Evolutionary conservation across 2,888 invertebrate genomes (phyloP), one percentile per base, ranked within the genome.

Genomic region (Ommatoiulus sabulosus): DNA sequence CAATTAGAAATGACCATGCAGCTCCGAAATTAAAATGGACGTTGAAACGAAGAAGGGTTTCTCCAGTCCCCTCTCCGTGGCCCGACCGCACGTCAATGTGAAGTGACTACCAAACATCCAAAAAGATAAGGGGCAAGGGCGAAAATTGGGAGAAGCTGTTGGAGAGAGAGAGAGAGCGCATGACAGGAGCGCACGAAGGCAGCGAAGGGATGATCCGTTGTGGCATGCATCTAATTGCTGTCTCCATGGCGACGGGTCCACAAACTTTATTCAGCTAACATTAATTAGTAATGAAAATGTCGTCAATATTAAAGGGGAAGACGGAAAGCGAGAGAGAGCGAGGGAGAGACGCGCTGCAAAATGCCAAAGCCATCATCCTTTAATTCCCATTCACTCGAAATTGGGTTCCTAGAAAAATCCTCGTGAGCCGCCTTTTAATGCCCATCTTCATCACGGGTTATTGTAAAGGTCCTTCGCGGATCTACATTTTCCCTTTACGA

Each of bases 291-390:
- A 87, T 87, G 87, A 87, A 87, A 87, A 87, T 72, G 87, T 87
- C 87, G 87, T 87, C 87, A 93, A 89, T 88, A 35, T 15, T 84
- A 84, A 84, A 84, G 84, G 84, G 84, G 84, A 89, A 90, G 91
- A 88, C 91, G 91, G 20, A 90, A 91, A 88, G 91, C 91, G 89
- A 91, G 91, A 88, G 90, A 90, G 44, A 90, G 90, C 85, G 90
- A 90, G 48, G 52, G 52, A 15, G 15, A 52, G 15, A n/a, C n/a
- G 63, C 63, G 63, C 15, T 84, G 84, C 35, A 24, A 84, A 84
- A 43, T 84, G 84, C 44, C 84, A 84, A 84, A 84, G 44, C 84
- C 84, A 44, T 84, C 84, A 44, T 44, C 84, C 44, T 84, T 84
- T 84, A 44, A 43, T 84, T 44, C 84, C 43, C 84, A 84, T 84